A percentile compares a stretch with the other conserved stretches of the same genome.
Evolutionary conservation across 2,888 invertebrate species (phyloP).

Genomic region (Lomographa bimaculata): DNA sequence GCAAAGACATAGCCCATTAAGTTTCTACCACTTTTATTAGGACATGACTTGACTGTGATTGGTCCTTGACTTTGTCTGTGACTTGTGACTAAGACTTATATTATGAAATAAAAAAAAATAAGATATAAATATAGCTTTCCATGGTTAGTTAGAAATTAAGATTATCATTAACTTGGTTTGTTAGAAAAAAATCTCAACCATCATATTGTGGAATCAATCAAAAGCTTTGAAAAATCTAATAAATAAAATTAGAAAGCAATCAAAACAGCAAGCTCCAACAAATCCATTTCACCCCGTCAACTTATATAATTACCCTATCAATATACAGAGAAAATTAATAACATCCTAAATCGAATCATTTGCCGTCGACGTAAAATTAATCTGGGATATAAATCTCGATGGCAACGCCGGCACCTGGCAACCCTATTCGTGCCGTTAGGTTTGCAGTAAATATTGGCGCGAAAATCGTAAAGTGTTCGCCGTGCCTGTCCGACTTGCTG

Average conservation of each 20-base stretch:
- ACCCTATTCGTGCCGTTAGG: conserved; percentile 31
- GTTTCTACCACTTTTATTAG: too few relatives aligned
- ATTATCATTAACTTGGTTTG: too few relatives aligned
- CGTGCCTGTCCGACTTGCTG: conserved; percentile 26
- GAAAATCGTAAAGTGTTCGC: conserved; percentile 62
- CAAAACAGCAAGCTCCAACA: conserved; percentile 4
- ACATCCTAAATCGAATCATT: conserved; percentile 29
- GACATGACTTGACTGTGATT: too few relatives aligned
- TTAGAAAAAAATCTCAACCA: too few relatives aligned
- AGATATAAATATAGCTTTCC: too few relatives aligned
- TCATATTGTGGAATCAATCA: too few relatives aligned
- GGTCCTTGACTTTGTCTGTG: too few relatives aligned
- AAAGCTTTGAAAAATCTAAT: too few relatives aligned
- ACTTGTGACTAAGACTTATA: too few relatives aligned
- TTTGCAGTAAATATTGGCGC: conserved; percentile 56
- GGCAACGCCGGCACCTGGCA: conserved; percentile 27
- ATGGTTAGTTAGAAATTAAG: too few relatives aligned
- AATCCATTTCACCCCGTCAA: conserved; percentile 9
- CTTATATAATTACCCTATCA: conserved; percentile 16
- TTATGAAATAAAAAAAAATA: too few relatives aligned
- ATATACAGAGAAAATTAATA: conserved; percentile 20
- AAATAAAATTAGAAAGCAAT: conserved; percentile 10
- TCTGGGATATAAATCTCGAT: conserved; percentile 51
- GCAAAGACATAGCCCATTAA: too few relatives aligned
- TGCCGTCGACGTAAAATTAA: conserved; percentile 43